phyloP scores from a whole-genome alignment of 2,113 vertebrate species.

The Sceloporus tristichus region DNA sequence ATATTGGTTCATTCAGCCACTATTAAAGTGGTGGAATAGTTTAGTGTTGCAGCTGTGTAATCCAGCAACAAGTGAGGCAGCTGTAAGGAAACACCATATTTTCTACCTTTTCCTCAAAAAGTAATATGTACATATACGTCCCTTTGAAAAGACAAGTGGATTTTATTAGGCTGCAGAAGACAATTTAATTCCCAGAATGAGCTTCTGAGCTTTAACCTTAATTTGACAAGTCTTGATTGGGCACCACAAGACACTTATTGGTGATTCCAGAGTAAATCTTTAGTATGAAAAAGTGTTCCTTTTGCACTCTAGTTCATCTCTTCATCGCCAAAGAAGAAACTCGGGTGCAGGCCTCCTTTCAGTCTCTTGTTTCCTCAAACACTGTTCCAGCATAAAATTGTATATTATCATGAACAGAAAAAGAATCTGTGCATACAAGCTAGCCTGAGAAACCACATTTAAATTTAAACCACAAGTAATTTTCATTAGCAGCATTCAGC shows the following conservation, averaged over 20 bases:
- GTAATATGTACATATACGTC: neutral
- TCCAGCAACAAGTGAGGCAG: constrained; percentile 47
- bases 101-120: constrained; percentile 42
- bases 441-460: neutral
- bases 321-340: constrained; percentile 26
- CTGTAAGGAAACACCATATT: neutral
- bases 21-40: neutral
- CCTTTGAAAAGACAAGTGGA: constrained; percentile 12
- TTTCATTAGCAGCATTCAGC: neutral
- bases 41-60: neutral
- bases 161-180: neutral
- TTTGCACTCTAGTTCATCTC: constrained; percentile 23
- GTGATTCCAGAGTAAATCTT: constrained; percentile 32
- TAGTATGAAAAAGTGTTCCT: neutral
- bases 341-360: constrained; percentile 6
- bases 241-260: constrained; percentile 27
- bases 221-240: constrained; percentile 23
- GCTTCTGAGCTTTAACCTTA: constrained; percentile 27
- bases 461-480: neutral
- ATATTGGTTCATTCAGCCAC: constrained; percentile 32
- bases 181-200: constrained; percentile 40
- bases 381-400: constrained; percentile 29
- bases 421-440: neutral
- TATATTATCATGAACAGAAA: neutral
- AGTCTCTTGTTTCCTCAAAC: neutral